Base-by-base conservation (phyloP, 2,888 invertebrate species). In the Autographa pulchrina region DNA sequence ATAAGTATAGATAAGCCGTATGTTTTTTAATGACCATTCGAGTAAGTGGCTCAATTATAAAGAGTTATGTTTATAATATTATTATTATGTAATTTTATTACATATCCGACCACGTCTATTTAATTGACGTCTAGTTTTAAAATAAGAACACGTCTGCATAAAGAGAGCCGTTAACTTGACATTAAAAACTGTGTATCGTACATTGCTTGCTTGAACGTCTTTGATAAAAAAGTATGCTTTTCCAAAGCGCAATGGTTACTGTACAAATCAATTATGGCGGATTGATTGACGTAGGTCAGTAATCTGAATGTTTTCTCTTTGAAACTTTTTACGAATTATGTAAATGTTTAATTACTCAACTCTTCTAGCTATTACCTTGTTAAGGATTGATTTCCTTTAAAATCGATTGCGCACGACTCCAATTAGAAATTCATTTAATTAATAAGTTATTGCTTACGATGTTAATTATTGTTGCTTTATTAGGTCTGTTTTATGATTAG, bases 291-390 rank as follows among this genome's bases (percentile, higher is more conserved):
- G 25, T 59, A 59, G 68, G 48, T 43, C 48, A 48, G 60, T 58
- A 68, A 70, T 61, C 25, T 38, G 18, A 60, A 41, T 62, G 25
- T 41, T 41, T 18, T 20, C 52, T 54, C 14, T 48, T 31, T 32
- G 35, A 13, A 70, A 72, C 59, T 69, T 62, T 62, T 62, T 60
- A 4, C 11, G 13, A 9, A 8, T 78, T 78, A 78, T 72, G 69
- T 78, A 78, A 78, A 73, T 48, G 62, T 31, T 31, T 60, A 75
- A 77, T 81, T 72, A 68, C 64, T 11, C 61, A 13, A 32, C 35
- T 80, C 59, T 72, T 8, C n/a, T 5, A 63, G 52, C 7, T 65
- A 70, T 68, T 70, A 54, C 38, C 32, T 70, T 59, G 20, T 63
- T 80, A 48, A 43, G 61, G 18, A 43, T 38, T 38, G 56, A 70